Evolutionary conservation across 1,140 invertebrate genomes (phyloP).

Genomic region (Drosophila rufa): DNA sequence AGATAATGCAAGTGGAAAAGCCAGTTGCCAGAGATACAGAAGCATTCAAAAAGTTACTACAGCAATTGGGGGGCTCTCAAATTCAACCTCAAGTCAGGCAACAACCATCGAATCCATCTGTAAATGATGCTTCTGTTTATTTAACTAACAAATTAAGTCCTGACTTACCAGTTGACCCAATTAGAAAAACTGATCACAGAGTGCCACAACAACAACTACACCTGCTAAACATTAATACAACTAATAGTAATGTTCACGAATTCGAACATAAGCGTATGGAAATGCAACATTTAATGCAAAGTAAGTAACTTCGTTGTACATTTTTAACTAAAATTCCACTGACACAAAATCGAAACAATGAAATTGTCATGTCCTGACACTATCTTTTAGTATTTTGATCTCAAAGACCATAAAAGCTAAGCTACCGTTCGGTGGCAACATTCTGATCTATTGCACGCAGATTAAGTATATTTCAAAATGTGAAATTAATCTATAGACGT

Average conservation of each 20-base stretch:
- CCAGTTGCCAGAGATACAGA: slow-evolving; percentile 59
- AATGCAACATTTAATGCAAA: slow-evolving; percentile 60
- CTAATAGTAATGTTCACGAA: slow-evolving; percentile 11
- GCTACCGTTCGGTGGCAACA: no score
- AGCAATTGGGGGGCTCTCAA: slow-evolving; percentile 48
- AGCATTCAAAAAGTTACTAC: slow-evolving; percentile 65
- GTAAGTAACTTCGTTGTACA: slow-evolving; percentile 23
- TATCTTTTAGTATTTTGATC: no score
- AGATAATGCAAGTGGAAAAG: slow-evolving; percentile 40
- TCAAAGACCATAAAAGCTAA: no score
- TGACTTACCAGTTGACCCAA: slow-evolving; percentile 1
- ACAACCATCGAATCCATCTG: slow-evolving; percentile 2
- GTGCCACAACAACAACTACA: slow-evolving; percentile 13
- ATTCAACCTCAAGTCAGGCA: slow-evolving; percentile 29
- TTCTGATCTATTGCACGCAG: no score
- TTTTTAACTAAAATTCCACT: not conserved
- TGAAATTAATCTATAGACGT: no score
- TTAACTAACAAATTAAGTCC: slow-evolving; percentile 12
- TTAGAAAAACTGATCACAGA: slow-evolving; percentile 7
- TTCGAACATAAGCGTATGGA: slow-evolving; percentile 54
- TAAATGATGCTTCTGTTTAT: slow-evolving; percentile 15
- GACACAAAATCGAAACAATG: not conserved
- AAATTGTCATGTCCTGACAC: no score
- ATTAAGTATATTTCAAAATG: no score
- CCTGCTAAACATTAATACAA: slow-evolving; percentile 25